Conservation (phyloP, 2,888 invertebrate genomes). For the Andrena camellia region DNA sequence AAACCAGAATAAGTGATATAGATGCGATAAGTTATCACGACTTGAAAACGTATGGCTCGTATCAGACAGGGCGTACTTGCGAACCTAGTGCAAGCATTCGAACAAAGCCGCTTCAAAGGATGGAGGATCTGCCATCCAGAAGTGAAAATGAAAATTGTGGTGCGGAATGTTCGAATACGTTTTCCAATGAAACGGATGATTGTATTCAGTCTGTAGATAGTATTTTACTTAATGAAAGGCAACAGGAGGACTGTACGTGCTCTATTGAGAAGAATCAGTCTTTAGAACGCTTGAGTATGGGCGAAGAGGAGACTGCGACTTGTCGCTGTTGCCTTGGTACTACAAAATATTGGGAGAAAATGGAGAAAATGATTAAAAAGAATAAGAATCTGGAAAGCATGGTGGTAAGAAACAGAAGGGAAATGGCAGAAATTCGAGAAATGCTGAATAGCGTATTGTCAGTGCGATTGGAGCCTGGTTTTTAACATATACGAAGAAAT, state of each 20-base stretch:
- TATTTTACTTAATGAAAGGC: conserved; percentile 25
- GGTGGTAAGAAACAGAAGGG: conserved; percentile 76
- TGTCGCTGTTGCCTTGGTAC: conserved; percentile 70
- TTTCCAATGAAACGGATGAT: neutral
- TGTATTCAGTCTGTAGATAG: conserved; percentile 7
- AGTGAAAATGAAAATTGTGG: neutral
- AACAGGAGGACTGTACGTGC: conserved; percentile 30
- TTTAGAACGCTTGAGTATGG: conserved; percentile 57
- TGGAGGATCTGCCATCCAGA: neutral
- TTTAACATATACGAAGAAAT: conserved; percentile 64
- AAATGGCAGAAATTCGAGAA: conserved; percentile 78
- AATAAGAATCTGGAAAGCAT: conserved; percentile 78
- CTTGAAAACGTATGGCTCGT: neutral
- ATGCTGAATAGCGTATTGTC: conserved; percentile 78
- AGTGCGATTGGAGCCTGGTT: conserved; percentile 82
- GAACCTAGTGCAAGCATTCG: neutral
- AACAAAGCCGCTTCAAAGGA: neutral
- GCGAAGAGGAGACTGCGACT: conserved; percentile 57
- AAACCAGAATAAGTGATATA: conserved; percentile 76
- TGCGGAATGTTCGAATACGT: neutral
- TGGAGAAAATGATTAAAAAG: conserved; percentile 76
- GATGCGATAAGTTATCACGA: conserved; percentile 55
- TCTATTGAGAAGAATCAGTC: conserved; percentile 44
- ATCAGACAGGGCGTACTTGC: neutral
- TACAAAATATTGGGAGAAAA: conserved; percentile 75